phyloP scores from a whole-genome alignment of 2,888 invertebrate species.

The Bombylius major region DNA sequence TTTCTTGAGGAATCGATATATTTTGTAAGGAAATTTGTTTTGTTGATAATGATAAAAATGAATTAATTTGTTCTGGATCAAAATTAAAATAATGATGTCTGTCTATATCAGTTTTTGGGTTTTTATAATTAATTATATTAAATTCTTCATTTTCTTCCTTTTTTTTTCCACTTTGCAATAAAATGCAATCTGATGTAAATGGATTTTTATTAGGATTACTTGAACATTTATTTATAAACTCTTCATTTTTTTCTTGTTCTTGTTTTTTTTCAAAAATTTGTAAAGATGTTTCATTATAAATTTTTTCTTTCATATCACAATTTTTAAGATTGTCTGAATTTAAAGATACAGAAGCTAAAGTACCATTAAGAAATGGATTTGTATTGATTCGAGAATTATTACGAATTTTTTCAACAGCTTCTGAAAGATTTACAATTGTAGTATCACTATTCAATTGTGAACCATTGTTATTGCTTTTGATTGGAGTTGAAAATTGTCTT shows the following conservation, averaged over 20 bases:
- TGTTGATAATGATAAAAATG: constrained; percentile 1
- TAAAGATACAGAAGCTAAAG: constrained; percentile 8
- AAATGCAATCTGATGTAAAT: constrained; percentile 10
- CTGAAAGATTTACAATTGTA: constrained; percentile 14
- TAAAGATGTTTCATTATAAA: background rate
- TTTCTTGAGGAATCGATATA: background rate
- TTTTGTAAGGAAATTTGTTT: background rate
- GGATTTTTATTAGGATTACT: constrained; percentile 9
- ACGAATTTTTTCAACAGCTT: constrained; percentile 11
- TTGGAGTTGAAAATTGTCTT: constrained; percentile 20
- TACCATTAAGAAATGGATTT: constrained; percentile 19
- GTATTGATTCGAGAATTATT: constrained; percentile 14
- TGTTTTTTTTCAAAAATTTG: background rate
- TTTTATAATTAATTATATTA: background rate
- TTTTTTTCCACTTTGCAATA: background rate
- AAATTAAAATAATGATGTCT: constrained; percentile 13
- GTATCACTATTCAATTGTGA: constrained; percentile 5
- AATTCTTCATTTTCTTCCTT: background rate
- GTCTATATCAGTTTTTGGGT: constrained; percentile 13
- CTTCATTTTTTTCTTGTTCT: background rate
- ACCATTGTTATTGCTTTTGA: background rate
- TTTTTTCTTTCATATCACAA: background rate
- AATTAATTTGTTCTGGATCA: constrained; percentile 12
- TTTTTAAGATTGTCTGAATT: constrained; percentile 7
- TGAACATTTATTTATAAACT: background rate